Evolutionary conservation across 1,140 invertebrate species (phyloP).

Genomic region (Sarcophaga peregrina): DNA sequence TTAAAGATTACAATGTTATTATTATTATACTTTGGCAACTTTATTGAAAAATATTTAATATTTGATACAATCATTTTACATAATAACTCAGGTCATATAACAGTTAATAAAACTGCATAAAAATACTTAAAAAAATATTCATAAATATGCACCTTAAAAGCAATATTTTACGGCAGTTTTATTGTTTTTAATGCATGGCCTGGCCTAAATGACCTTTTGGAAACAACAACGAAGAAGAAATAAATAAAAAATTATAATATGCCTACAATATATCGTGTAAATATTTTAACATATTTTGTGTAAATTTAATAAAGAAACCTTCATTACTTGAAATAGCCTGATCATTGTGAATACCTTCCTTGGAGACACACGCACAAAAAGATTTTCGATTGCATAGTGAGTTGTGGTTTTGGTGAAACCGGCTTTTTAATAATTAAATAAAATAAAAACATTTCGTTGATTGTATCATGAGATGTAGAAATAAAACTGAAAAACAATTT

Average conservation of each 20-base stretch:
- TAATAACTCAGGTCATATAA: not conserved
- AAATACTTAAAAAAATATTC: not conserved
- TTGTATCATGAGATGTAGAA: not conserved
- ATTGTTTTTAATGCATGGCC: constrained; percentile 2
- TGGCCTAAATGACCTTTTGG: not conserved
- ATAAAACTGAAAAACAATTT: not conserved
- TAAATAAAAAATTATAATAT: not conserved
- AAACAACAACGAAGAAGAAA: not conserved
- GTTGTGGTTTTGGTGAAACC: not conserved
- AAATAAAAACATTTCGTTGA: not conserved
- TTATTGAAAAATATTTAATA: too few species aligned
- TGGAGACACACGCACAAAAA: not conserved
- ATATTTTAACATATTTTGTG: not conserved
- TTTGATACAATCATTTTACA: too few species aligned
- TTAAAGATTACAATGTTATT: too few species aligned
- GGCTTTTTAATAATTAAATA: not conserved
- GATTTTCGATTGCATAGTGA: not conserved
- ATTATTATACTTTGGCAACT: too few species aligned
- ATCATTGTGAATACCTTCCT: not conserved
- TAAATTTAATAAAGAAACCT: not conserved
- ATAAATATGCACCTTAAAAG: not conserved
- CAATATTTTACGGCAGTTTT: not conserved
- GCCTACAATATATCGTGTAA: not conserved
- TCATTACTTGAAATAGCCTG: not conserved
- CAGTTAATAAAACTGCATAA: not conserved